A percentile compares a stretch with the other conserved stretches of the same genome.
Conservation (phyloP, 2,888 invertebrate genomes). For the Mantis religiosa region DNA sequence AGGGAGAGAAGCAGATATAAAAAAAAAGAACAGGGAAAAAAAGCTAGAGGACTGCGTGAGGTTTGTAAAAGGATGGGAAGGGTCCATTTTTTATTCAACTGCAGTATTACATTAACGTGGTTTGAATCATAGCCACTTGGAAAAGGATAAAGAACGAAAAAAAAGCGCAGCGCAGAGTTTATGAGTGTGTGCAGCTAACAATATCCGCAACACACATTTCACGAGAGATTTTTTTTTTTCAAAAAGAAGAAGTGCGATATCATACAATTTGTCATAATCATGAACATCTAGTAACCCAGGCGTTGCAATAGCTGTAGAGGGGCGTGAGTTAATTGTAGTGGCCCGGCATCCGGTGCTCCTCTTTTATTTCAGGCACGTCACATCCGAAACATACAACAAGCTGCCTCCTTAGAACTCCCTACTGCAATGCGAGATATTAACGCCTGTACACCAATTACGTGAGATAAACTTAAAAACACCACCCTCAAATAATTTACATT, state of each 20-base stretch:
- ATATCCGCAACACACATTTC: neutral
- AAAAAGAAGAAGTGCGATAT: neutral
- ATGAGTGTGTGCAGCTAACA: neutral
- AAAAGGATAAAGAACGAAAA: neutral
- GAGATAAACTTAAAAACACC: neutral
- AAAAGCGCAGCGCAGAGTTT: neutral
- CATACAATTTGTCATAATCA: neutral
- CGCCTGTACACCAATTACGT: neutral
- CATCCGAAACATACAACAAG: neutral
- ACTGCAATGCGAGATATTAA: neutral
- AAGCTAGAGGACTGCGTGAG: neutral
- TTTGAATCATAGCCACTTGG: neutral
- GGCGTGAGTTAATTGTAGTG: neutral
- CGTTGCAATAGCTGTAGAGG: neutral
- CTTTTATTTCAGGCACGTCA: neutral
- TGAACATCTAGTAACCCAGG: neutral
- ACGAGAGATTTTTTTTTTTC: neutral
- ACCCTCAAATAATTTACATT: neutral
- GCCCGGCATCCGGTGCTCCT: neutral
- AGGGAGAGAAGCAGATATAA: neutral
- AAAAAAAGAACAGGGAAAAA: neutral
- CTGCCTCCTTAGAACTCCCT: neutral
- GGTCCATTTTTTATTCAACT: neutral
- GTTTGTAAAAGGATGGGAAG: neutral
- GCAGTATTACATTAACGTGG: neutral